Evolutionary conservation across 1,140 invertebrate species (phyloP).

Genomic region (Brachionus angularis): DNA sequence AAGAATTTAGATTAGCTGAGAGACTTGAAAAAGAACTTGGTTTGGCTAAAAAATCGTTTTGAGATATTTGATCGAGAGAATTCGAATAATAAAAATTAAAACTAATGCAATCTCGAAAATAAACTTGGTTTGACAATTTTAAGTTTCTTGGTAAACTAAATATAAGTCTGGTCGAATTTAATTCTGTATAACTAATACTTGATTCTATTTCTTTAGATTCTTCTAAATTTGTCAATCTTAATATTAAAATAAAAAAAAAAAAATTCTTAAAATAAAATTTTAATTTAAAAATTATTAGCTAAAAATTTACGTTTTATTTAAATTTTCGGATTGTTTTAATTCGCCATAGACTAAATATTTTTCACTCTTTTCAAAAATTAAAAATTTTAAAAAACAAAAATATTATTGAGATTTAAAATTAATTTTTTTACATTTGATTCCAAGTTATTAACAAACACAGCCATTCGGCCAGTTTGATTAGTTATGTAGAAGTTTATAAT

Average conservation of each 20-base stretch:
- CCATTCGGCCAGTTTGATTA: neutral
- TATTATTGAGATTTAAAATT: neutral
- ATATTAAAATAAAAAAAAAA: no score
- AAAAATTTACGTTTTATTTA: neutral
- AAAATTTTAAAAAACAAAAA: neutral
- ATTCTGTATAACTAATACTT: neutral
- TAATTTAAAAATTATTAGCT: neutral
- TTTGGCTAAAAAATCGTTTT: no score
- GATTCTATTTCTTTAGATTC: neutral
- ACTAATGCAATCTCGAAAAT: neutral
- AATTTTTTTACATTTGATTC: neutral
- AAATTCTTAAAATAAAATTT: no score
- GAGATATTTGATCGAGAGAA: no score
- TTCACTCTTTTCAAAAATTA: no score
- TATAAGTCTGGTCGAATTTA: neutral
- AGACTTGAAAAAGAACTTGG: no score
- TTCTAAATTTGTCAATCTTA: neutral
- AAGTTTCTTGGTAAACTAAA: conserved; percentile 5
- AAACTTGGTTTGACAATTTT: neutral
- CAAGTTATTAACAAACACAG: neutral
- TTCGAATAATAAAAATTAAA: neutral
- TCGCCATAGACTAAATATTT: neutral
- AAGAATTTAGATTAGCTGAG: no score
- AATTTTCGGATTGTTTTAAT: neutral
- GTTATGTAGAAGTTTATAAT: neutral